Base-by-base conservation (phyloP, 2,113 vertebrate species). In the Tylochromis polylepis region DNA sequence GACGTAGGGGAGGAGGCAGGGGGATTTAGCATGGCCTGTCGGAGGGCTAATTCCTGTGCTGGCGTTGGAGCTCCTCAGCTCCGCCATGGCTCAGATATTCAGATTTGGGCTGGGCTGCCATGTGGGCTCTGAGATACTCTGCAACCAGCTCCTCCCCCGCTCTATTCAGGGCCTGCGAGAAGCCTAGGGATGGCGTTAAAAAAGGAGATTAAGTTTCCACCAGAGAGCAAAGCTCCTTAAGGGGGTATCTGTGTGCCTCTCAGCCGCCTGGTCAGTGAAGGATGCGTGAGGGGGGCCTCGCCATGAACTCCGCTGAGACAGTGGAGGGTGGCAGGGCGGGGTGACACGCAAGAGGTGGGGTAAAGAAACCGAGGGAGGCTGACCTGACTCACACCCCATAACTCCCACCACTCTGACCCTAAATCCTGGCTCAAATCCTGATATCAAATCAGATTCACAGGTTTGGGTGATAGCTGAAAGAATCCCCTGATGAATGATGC, bases 171-270 rank as follows among this genome's bases (percentile, higher is more conserved):
- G 88, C 85, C 91, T 82, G 90, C 87, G 82, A 95, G 93, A 95
- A 96, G 94, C 95, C 94, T 95, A 91, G 92, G 92, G 94, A 95
- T 95, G 94, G 94, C 93, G 95, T 94, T 96, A 94, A 95, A 96
- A 95, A 96, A 96, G 95, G 93, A 96, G 96, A 96, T 97, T 96
- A 97, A 96, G 95, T 97, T 96, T 96, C 95, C 95, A 96, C 94
- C 93, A 91, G 95, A 95, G 95, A 95, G 96, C 92, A 96, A 97
- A 96, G 95, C 96, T 96, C 93, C 95, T 96, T 96, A 96, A 95
- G 94, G 94, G 95, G 95, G 94, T 96, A 96, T 97, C 96, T 96
- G 88, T 95, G 93, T 95, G 95, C 95, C 95, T 96, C 95, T 95
- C 94, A 95, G 91, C 91, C 72, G 94, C 94, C 95, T 95, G 96